These are phyloP conservation scores for Mus minutoides DNA, from an alignment of 2,797 vertebrate genomes.

Conservation along the genomic window DNA sequence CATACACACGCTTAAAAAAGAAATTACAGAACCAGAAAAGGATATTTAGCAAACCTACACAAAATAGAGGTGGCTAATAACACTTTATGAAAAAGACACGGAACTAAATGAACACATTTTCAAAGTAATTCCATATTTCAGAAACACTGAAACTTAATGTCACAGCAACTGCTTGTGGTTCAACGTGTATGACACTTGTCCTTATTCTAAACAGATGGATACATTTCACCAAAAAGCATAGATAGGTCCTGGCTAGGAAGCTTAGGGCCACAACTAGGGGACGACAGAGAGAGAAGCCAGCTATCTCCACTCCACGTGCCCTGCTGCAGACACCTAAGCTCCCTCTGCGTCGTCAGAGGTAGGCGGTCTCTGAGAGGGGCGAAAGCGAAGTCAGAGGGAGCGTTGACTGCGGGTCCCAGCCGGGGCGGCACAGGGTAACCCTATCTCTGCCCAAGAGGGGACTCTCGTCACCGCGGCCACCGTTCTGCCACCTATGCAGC, in stretches of 20 bases:
- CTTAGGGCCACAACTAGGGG: neutral
- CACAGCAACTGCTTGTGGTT: neutral
- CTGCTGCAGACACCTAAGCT: neutral
- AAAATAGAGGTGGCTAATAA: slow-evolving; percentile 58
- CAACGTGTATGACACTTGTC: neutral
- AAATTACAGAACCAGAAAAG: slow-evolving; percentile 22
- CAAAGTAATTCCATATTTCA: neutral
- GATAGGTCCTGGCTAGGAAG: neutral
- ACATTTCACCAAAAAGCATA: slow-evolving; percentile 20
- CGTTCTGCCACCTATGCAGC: neutral
- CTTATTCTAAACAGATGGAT: neutral
- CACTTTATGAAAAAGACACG: slow-evolving; percentile 14
- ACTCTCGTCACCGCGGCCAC: neutral
- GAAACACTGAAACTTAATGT: slow-evolving; percentile 19
- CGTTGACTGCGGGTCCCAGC: neutral
- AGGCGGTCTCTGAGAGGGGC: neutral
- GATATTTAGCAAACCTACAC: neutral
- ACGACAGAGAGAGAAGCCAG: neutral
- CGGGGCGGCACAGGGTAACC: neutral
- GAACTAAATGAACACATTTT: slow-evolving; percentile 49
- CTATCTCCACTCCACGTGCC: neutral
- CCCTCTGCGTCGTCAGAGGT: accelerated
- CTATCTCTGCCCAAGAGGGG: neutral
- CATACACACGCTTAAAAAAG: neutral
- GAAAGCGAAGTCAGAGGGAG: neutral